Evolutionary conservation across 2,888 invertebrate genomes (phyloP).

Genomic region (Agrochola lychnidis): DNA sequence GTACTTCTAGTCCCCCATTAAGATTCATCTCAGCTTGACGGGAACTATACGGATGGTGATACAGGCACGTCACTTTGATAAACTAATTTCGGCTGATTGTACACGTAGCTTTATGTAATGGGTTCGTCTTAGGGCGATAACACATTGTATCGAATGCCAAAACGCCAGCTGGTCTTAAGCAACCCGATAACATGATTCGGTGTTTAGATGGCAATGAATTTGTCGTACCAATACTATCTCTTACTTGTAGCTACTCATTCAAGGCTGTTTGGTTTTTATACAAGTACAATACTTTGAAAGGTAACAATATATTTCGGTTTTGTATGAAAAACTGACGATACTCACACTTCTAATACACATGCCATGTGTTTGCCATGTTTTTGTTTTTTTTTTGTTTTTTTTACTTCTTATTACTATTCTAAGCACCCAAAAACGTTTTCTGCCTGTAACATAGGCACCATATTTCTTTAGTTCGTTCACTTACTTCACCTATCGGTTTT

Average conservation of each 20-base stretch:
- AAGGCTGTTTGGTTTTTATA: background rate
- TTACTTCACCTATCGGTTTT: conserved; percentile 39
- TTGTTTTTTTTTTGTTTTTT: too few relatives aligned
- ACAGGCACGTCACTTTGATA: conserved; percentile 52
- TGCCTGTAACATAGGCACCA: background rate
- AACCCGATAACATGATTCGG: background rate
- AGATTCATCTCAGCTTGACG: conserved; percentile 41
- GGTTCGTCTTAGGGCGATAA: conserved; percentile 34
- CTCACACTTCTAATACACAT: background rate
- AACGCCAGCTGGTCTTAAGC: background rate
- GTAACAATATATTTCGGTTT: background rate
- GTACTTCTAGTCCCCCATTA: conserved; percentile 43
- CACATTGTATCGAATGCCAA: conserved; percentile 17
- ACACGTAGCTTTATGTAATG: conserved; percentile 49
- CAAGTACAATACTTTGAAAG: background rate
- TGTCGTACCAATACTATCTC: background rate
- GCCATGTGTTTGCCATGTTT: too few relatives aligned
- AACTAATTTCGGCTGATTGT: conserved; percentile 59
- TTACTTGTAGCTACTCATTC: background rate
- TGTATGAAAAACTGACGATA: background rate
- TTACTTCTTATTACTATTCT: background rate
- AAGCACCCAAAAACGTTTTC: background rate
- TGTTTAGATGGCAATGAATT: background rate
- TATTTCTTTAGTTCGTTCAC: conserved; percentile 21
- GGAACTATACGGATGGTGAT: conserved; percentile 44